A percentile compares a stretch with the other conserved stretches of the same genome.
phyloP scores from a whole-genome alignment of 2,888 invertebrate species.

The Aphidius colemani region DNA sequence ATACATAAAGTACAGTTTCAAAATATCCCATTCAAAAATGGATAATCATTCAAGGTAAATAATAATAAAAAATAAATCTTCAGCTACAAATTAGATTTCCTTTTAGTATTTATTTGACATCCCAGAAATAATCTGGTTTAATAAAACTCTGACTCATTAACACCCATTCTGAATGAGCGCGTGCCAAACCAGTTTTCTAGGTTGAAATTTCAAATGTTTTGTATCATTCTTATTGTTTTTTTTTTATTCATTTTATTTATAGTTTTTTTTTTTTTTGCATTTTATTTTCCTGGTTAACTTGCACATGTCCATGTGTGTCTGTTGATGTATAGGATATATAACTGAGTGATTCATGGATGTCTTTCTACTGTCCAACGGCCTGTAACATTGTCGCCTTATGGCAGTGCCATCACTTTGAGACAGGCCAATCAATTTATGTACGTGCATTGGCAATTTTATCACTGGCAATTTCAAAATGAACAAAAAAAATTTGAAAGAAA shows the following conservation, averaged over 20 bases:
- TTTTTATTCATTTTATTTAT: slow-evolving; percentile 27
- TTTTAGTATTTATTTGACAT: not conserved
- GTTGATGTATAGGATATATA: too few species aligned
- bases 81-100: not conserved
- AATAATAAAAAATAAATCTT: not conserved
- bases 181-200: slow-evolving; percentile 45
- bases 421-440: slow-evolving; percentile 38
- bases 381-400: slow-evolving; percentile 56
- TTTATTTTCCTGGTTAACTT: slow-evolving; percentile 29
- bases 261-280: too few species aligned
- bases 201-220: too few species aligned
- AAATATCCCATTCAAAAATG: slow-evolving; percentile 34
- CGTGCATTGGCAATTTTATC: slow-evolving; percentile 18
- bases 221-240: slow-evolving; percentile 16
- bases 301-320: too few species aligned
- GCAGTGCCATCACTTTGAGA: slow-evolving; percentile 39
- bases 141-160: slow-evolving; percentile 15
- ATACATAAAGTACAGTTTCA: slow-evolving; percentile 17
- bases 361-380: slow-evolving; percentile 52
- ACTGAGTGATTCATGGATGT: slow-evolving; percentile 50
- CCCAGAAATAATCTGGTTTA: not conserved
- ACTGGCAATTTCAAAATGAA: slow-evolving; percentile 18
- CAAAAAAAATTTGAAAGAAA: slow-evolving; percentile 13
- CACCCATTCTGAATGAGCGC: slow-evolving; percentile 31
- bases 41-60: not conserved